Conservation (phyloP, 2,113 vertebrate genomes). For the Menura novaehollandiae region DNA sequence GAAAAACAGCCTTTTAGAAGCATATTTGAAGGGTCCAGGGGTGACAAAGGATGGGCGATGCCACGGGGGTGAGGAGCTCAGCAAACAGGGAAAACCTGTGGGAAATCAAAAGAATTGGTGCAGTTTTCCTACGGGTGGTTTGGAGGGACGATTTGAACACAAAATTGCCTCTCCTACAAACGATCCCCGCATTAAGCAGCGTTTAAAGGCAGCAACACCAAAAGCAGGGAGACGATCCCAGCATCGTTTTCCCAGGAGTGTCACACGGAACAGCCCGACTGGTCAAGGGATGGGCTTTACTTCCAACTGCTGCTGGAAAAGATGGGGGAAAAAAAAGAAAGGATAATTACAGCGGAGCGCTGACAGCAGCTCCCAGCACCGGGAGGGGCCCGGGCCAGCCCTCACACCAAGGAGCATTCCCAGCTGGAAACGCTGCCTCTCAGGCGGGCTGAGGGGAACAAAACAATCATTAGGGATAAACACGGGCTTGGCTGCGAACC, state of each 20-base stretch:
- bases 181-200: rapidly evolving
- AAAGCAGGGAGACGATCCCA: background rate
- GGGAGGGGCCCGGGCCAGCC: background rate
- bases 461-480: background rate
- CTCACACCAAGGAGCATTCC: background rate
- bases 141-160: background rate
- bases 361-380: background rate
- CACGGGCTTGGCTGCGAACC: background rate
- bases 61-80: rapidly evolving
- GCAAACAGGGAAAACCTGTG: background rate
- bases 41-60: background rate
- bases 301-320: background rate
- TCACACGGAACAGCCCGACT: rapidly evolving
- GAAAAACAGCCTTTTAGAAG: background rate
- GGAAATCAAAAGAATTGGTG: rapidly evolving
- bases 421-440: background rate
- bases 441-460: background rate
- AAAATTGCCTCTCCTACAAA: rapidly evolving
- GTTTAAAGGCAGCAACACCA: background rate
- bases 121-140: background rate
- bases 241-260: rapidly evolving
- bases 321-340: rapidly evolving
- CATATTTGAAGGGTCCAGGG: background rate
- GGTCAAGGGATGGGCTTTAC: background rate
- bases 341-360: background rate